Evolutionary conservation across 2,797 vertebrate species (phyloP).

Genomic region (Chaetophractus vellerosus): DNA sequence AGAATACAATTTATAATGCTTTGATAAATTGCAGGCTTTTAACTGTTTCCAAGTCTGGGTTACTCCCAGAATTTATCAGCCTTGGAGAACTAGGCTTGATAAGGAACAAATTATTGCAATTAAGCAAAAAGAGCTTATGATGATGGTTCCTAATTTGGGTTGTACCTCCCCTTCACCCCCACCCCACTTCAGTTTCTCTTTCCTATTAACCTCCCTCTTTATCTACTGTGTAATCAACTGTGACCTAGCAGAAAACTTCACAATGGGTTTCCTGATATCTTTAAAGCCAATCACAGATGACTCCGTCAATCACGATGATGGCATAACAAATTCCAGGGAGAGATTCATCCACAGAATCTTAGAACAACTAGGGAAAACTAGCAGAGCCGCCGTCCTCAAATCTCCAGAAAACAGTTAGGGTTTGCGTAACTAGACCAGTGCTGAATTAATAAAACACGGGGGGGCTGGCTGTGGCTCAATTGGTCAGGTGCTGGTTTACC

Average conservation of each 20-base stretch:
- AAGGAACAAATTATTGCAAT: slow-evolving; percentile 38
- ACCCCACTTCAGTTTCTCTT: background rate
- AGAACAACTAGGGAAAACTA: no score
- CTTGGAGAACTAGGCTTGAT: slow-evolving; percentile 4
- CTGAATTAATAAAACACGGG: no score
- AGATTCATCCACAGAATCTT: no score
- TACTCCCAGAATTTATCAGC: slow-evolving; percentile 54
- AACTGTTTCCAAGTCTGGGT: slow-evolving; percentile 54
- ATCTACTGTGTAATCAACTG: background rate
- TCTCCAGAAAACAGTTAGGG: no score
- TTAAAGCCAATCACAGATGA: background rate
- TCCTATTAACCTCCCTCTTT: background rate
- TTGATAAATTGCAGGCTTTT: slow-evolving; percentile 46
- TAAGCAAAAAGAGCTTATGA: slow-evolving; percentile 13
- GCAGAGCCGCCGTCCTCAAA: no score
- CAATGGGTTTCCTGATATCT: background rate
- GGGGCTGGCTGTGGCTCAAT: no score
- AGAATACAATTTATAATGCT: slow-evolving; percentile 45
- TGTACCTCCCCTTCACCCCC: background rate
- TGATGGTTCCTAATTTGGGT: slow-evolving; percentile 37
- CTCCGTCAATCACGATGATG: no score
- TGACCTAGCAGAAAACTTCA: background rate
- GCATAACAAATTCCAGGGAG: no score
- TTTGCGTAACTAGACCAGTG: no score
- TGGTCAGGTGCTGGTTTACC: no score